Evolutionary conservation across 2,797 vertebrate species (phyloP), one percentile per base, ranked within the genome.

Genomic region (Alca torda): DNA sequence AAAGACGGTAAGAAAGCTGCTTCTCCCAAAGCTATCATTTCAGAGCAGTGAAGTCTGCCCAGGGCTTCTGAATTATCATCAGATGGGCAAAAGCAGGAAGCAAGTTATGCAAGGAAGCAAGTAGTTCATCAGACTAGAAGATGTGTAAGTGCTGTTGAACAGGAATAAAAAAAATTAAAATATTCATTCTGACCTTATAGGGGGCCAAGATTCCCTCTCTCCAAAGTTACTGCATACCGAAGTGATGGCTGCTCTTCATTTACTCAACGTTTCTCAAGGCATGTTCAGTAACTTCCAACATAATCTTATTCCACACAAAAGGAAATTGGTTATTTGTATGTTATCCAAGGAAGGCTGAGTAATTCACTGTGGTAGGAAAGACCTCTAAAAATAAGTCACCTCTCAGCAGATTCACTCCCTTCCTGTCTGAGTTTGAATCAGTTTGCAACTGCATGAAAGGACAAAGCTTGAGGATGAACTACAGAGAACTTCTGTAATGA

Each of bases 301-400:
- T 53, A 85, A 86, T 69, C 93, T 97, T 87, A 83, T 59, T 94
- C 80, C 92, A 88, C 89, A 87, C 80, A 70, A 97, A 89, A 98
- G 98, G 98, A 98, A 98, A 97, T 90, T 0, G 43, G 93, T 89
- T 92, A 88, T 96, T 97, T 94, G 84, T 93, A 84, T 96, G 95
- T 96, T 98, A 95, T 97, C 97, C 97, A 97, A 98, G 98, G 97
- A 97, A 98, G 97, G 96, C 95, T 96, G 95, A 95, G 84, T 97
- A 96, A 95, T 74, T 92, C 86, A 95, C 96, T 88, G 84, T 84
- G 94, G 90, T 95, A 97, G 96, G 96, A 97, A 97, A 96, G 94
- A 96, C 89, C 88, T 94, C 95, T 90, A 96, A 96, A 97, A 98
- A 98, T 97, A 90, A 87, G 97, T 95, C 93, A 97, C 72, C 91